These are phyloP conservation scores for Agriopis aurantiaria DNA, from an alignment of 2,888 invertebrate species.

Conservation along the genomic window DNA sequence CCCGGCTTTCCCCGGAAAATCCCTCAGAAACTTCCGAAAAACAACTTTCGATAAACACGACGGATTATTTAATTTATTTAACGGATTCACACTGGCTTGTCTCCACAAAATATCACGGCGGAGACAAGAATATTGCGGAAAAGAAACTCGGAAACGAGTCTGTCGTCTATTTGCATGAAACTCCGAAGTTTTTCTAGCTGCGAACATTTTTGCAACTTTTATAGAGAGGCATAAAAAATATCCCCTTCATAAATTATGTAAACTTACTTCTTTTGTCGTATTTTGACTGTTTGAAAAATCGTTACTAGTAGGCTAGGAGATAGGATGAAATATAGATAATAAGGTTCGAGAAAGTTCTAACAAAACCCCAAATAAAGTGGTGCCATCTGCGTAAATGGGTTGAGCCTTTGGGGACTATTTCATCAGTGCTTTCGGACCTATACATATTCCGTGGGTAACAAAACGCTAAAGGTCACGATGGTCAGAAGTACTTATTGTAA, in stretches of 20 bases:
- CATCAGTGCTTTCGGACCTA: slow-evolving; percentile 29
- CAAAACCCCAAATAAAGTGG: slow-evolving; percentile 56
- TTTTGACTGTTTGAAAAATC: slow-evolving; percentile 19
- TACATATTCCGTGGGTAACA: slow-evolving; percentile 30
- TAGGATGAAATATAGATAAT: slow-evolving; percentile 47
- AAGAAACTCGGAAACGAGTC: slow-evolving; percentile 21
- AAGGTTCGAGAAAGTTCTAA: slow-evolving; percentile 46
- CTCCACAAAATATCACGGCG: slow-evolving; percentile 1
- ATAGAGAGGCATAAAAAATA: slow-evolving; percentile 8
- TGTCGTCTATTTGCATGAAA: slow-evolving; percentile 12
- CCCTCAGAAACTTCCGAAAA: slow-evolving; percentile 59
- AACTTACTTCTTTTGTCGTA: slow-evolving; percentile 10
- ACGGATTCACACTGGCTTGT: slow-evolving; percentile 37
- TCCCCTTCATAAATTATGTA: slow-evolving; percentile 14
- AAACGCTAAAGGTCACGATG: slow-evolving; percentile 45
- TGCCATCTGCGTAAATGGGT: slow-evolving; percentile 56
- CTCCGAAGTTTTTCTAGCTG: slow-evolving; percentile 6
- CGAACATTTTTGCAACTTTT: slow-evolving; percentile 12
- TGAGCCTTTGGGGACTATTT: slow-evolving; percentile 44
- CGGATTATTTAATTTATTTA: slow-evolving; percentile 48
- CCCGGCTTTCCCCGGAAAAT: slow-evolving; percentile 59
- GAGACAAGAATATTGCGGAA: slow-evolving; percentile 22
- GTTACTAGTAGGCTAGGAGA: slow-evolving; percentile 24
- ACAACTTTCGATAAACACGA: slow-evolving; percentile 69
- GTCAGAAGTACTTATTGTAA: slow-evolving; percentile 44